Percentiles rank a stretch among this genome's conserved stretches.
These are phyloP conservation scores for Deilephila elpenor DNA, from an alignment of 2,888 invertebrate genomes.

Conservation along the genomic window DNA sequence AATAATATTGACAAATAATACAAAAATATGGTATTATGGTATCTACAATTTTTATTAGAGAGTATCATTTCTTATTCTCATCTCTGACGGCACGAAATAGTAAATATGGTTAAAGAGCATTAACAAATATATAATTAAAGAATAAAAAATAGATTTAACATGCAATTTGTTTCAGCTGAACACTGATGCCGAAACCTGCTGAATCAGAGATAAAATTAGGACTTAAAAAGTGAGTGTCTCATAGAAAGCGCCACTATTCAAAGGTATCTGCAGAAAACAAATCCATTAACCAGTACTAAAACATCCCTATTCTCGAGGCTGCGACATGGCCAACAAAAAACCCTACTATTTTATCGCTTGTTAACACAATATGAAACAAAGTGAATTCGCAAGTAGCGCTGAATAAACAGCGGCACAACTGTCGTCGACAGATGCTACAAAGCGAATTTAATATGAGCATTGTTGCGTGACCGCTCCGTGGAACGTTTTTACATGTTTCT, in stretches of 20 bases:
- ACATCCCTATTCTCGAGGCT: not conserved
- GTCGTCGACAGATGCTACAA: slow-evolving; percentile 25
- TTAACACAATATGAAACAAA: slow-evolving; percentile 26
- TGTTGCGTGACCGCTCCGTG: slow-evolving; percentile 21
- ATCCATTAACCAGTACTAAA: not conserved
- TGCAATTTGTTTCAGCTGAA: too few species aligned
- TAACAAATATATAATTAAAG: too few species aligned
- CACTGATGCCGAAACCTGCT: too few species aligned
- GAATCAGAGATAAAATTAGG: too few species aligned
- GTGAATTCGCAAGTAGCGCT: slow-evolving; percentile 25
- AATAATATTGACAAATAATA: too few species aligned
- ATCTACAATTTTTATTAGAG: too few species aligned
- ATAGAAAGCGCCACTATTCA: too few species aligned
- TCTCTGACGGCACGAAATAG: too few species aligned
- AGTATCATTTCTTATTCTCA: too few species aligned
- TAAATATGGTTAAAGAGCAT: too few species aligned
- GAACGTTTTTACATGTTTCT: slow-evolving; percentile 24
- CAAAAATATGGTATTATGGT: too few species aligned
- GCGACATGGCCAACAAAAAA: not conserved
- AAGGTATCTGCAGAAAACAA: not conserved
- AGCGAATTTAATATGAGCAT: slow-evolving; percentile 28
- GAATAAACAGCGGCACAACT: slow-evolving; percentile 22
- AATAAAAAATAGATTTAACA: too few species aligned
- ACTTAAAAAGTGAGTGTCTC: not conserved
- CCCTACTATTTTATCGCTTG: slow-evolving; percentile 21